Base-by-base conservation (phyloP, 2,113 vertebrate species). In the Nansenia antarctica region DNA sequence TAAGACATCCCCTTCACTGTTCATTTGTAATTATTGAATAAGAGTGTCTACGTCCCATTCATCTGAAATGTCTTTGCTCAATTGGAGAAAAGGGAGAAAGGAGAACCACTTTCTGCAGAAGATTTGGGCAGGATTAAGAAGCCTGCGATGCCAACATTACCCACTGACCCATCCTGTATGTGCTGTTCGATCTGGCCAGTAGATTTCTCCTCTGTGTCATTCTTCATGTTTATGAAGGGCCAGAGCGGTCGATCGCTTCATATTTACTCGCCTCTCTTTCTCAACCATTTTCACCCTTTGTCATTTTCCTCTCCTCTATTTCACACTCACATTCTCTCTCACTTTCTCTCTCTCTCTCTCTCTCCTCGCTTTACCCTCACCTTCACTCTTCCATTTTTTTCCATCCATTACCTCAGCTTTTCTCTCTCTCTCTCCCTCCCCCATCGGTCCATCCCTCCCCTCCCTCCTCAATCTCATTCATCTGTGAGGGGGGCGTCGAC, bases 11-110 rank as follows among this genome's bases (percentile, higher is more conserved):
- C 84, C 82, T 78, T 82, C 73, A 81, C 52, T 6, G 32, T 59
- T 76, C 70, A 83, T 85, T 83, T 65, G 55, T 74, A 57, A 53
- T 74, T 74, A 74, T 70, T 76, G 59, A 76, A 86, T n/a, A 81
- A 74, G 72, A 42, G 71, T 65, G 69, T 64, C 57, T 77, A 68
- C 72, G 67, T 78, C 82, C 35, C 9, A 31, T 35, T 63, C 77
- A 74, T 62, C 9, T 62, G 37, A 39, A 63, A 64, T 45, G 57
- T 37, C 27, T 42, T 32, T 12, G 26, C 70, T 79, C n/a, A 39
- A 53, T n/a, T n/a, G n/a, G n/a, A n/a, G n/a, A n/a, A n/a, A n/a
- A n/a, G n/a, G n/a, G n/a, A n/a, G n/a, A 42, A 42, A 3, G 14
- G 12, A 18, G 14, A 9, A 45, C 5, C 9, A 45, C n/a, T 20